Base-by-base conservation (phyloP, 2,888 invertebrate genomes). In the Apotomis capreana region DNA sequence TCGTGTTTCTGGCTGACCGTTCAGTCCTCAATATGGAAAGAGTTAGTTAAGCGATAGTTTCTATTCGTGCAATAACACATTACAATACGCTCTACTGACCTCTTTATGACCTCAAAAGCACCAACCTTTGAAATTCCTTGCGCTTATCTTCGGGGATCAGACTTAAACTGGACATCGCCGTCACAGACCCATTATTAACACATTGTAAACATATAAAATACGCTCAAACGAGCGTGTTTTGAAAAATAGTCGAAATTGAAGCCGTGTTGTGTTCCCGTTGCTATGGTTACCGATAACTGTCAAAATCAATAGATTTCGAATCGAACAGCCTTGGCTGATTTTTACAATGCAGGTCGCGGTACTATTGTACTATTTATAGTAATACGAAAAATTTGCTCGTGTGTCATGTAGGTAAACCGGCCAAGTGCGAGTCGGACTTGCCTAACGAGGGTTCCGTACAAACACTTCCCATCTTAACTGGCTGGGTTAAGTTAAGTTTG, bases 121-220 rank as follows among this genome's bases (percentile, higher is more conserved):
- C 78, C 65, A 72, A 90, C 91, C 89, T 87, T 74, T 79, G 77
- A 49, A 73, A 74, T 26, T 90, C 89, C 81, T 89, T 92, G 63
- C 83, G 84, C 81, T 87, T 92, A 77, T 94, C 94, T 83, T 94
- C 94, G 13, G 94, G 92, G 68, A 92, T 84, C 69, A 94, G 84
- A 85, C 93, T 94, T 80, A 94, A 77, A 76, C 91, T 88, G 83
- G 94, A 93, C 92, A 94, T 93, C 69, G 76, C 90, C 78, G 76
- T 78, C 80, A 85, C 81, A 79, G 73, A 70, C 74, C 81, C 89
- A 91, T 91, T 83, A 82, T 84, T 78, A 75, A 77, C 75, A 84
- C 76, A 82, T 86, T 74, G 78, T 74, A 49, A 10, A 49, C 8
- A 49, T 49, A 73, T 76, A 70, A 74, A 78, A 79, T 74, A 69